phyloP scores from a whole-genome alignment of 1,140 invertebrate genomes.

The Hycleus phaleratus region DNA sequence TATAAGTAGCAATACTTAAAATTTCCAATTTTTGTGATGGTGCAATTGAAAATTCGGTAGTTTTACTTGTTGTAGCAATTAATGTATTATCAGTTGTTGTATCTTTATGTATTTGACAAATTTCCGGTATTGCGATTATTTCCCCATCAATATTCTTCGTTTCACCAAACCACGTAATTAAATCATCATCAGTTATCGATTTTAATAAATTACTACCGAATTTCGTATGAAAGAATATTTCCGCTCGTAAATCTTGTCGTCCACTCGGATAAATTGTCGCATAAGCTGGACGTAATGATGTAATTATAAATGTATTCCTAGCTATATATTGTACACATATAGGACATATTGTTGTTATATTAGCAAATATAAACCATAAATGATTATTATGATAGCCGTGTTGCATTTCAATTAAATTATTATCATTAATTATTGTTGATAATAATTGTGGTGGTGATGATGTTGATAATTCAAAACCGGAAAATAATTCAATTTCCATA shows the following conservation, averaged over 20 bases:
- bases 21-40: slow-evolving; percentile 21
- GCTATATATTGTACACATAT: slow-evolving; percentile 52
- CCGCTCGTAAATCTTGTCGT: slow-evolving; percentile 51
- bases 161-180: slow-evolving; percentile 56
- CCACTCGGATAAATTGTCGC: slow-evolving; percentile 52
- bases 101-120: background rate
- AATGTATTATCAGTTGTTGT: slow-evolving; percentile 1
- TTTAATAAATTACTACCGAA: slow-evolving; percentile 47
- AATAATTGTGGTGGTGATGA: slow-evolving; percentile 39
- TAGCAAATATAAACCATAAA: slow-evolving; percentile 56
- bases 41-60: slow-evolving; percentile 1
- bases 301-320: slow-evolving; percentile 49
- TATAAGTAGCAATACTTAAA: slow-evolving; percentile 28
- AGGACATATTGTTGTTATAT: slow-evolving; percentile 51
- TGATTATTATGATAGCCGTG: slow-evolving; percentile 50
- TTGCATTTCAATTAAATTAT: slow-evolving; percentile 44
- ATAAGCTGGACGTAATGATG: slow-evolving; percentile 51
- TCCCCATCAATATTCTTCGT: slow-evolving; percentile 36
- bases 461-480: slow-evolving; percentile 50
- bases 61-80: background rate
- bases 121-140: background rate
- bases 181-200: slow-evolving; percentile 53
- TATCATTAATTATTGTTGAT: too few relatives aligned
- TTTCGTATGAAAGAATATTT: slow-evolving; percentile 53
- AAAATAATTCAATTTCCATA: slow-evolving; percentile 53